A percentile compares a stretch with the other conserved stretches of the same genome.
These are phyloP conservation scores for Rhea pennata DNA, from an alignment of 2,113 vertebrate genomes.

Conservation along the genomic window DNA sequence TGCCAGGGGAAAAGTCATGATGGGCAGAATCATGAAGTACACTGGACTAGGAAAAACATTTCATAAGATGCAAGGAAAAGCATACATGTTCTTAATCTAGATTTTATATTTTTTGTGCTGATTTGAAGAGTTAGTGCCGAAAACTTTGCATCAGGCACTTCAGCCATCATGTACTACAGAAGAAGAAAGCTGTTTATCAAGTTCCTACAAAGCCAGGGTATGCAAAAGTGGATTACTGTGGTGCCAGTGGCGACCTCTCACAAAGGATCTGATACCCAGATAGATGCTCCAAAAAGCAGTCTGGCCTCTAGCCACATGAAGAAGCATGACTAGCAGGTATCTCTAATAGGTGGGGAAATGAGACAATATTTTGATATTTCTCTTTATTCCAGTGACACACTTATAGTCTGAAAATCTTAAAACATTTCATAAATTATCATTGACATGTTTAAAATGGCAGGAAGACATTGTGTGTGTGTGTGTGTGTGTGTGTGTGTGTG, in stretches of 20 bases:
- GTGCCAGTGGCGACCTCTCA: neutral
- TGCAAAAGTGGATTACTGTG: neutral
- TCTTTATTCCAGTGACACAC: neutral
- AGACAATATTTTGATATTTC: neutral
- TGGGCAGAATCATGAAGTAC: neutral
- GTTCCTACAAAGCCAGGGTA: neutral
- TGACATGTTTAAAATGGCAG: neutral
- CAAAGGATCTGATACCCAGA: neutral
- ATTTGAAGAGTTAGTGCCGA: neutral
- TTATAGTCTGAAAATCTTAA: neutral
- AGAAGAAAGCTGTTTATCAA: neutral
- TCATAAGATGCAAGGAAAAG: neutral
- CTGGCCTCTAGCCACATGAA: neutral
- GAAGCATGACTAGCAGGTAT: neutral
- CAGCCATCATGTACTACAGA: neutral
- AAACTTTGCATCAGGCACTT: neutral
- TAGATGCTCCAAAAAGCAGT: rapidly evolving
- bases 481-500: neutral
- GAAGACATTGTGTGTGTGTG: neutral
- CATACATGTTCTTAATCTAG: neutral
- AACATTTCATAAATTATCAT: neutral
- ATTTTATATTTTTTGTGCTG: neutral
- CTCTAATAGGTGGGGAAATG: neutral
- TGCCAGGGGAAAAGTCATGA: neutral
- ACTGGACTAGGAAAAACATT: neutral